Conservation (phyloP, 2,888 invertebrate species). For the Acanthoscelides obtectus region DNA sequence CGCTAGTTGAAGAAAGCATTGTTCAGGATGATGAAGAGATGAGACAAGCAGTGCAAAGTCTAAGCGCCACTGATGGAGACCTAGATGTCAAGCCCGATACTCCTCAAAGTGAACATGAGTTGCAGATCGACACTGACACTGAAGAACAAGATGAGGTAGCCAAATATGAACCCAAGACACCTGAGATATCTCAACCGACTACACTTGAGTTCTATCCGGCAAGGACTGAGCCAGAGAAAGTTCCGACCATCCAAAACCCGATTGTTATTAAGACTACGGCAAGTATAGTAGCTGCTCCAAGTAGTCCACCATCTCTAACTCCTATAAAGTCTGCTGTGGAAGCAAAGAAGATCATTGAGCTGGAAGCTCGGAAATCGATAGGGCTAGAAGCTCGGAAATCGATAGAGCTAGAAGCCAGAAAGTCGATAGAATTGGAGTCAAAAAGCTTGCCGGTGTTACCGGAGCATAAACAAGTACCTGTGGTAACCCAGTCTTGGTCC, state of each 20-base stretch:
- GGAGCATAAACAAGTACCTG: slow-evolving; percentile 29
- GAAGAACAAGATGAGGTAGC: slow-evolving; percentile 68
- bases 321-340: slow-evolving; percentile 34
- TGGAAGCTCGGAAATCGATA: not conserved
- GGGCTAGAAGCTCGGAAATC: slow-evolving; percentile 7
- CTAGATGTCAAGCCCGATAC: slow-evolving; percentile 74
- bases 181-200: slow-evolving; percentile 9
- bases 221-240: slow-evolving; percentile 25
- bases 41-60: slow-evolving; percentile 77
- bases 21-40: slow-evolving; percentile 82
- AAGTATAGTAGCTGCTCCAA: slow-evolving; percentile 25
- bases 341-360: not conserved
- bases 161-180: slow-evolving; percentile 32
- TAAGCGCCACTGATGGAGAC: slow-evolving; percentile 64
- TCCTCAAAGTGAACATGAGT: slow-evolving; percentile 76
- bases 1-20: slow-evolving; percentile 62
- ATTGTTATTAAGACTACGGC: slow-evolving; percentile 31
- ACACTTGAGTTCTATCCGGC: not conserved
- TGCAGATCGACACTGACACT: slow-evolving; percentile 82
- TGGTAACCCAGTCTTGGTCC: slow-evolving; percentile 32
- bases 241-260: slow-evolving; percentile 1
- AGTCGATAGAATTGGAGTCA: slow-evolving; percentile 18
- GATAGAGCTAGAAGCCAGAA: slow-evolving; percentile 17
- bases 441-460: slow-evolving; percentile 27
- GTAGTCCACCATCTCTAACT: slow-evolving; percentile 43